phyloP scores from a whole-genome alignment of 2,797 vertebrate species.

The Zenarchopterus dispar region DNA sequence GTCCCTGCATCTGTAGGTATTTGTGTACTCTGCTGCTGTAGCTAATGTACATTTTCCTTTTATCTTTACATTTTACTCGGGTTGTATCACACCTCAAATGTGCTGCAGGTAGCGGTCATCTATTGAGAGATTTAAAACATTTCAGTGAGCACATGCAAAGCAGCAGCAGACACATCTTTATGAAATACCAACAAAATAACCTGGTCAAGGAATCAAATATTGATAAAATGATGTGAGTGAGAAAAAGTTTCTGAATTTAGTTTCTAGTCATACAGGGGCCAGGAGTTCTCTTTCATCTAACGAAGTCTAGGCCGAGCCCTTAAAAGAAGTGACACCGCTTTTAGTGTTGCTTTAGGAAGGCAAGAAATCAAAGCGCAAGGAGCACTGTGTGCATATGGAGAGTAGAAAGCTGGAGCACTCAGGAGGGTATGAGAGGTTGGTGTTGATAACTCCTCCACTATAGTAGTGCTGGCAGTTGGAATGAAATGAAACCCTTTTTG shows the following conservation, averaged over 20 bases:
- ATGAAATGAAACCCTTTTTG: too few relatives aligned
- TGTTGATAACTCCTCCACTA: too few relatives aligned
- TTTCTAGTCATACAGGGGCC: background rate
- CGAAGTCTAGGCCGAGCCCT: background rate
- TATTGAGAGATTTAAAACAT: too few relatives aligned
- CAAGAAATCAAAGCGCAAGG: background rate
- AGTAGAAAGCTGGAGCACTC: background rate
- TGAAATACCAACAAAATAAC: background rate
- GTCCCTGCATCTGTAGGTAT: background rate
- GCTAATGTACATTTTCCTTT: background rate
- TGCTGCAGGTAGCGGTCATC: slow-evolving; percentile 2
- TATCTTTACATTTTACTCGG: too few relatives aligned
- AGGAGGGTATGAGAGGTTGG: background rate
- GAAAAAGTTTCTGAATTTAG: background rate
- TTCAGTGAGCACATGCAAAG: too few relatives aligned
- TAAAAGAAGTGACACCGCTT: background rate
- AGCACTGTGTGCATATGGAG: background rate
- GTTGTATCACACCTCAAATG: background rate
- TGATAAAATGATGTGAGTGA: background rate
- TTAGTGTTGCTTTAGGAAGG: background rate
- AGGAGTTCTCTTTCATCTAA: background rate
- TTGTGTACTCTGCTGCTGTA: background rate
- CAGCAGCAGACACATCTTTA: background rate
- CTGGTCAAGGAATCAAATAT: background rate
- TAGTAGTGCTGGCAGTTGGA: too few relatives aligned